These are phyloP conservation scores for Andrena bicolor DNA, from an alignment of 2,888 invertebrate genomes.

Conservation along the genomic window DNA sequence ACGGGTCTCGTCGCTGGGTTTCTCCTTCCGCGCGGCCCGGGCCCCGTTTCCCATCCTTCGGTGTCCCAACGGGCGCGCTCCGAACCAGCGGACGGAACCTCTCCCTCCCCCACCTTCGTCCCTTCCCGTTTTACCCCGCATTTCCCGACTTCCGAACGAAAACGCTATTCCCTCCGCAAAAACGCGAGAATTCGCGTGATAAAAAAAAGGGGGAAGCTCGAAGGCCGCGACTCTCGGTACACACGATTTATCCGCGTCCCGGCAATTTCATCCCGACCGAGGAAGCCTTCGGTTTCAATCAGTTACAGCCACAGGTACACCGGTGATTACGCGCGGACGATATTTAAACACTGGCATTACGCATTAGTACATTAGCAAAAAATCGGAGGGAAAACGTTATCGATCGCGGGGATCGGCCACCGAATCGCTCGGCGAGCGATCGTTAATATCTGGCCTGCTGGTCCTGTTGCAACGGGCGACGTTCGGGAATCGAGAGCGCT, in stretches of 20 bases:
- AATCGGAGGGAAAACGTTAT: slow-evolving; percentile 41
- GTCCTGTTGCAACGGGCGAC: slow-evolving; percentile 17
- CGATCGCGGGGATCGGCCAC: slow-evolving; percentile 46
- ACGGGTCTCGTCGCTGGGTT: slow-evolving; percentile 1
- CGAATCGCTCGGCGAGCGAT: slow-evolving; percentile 47
- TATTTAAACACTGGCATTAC: slow-evolving; percentile 59
- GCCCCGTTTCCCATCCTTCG: not conserved
- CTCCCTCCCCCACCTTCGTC: no score
- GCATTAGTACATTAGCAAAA: slow-evolving; percentile 53
- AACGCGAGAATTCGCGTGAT: not conserved
- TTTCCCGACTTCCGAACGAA: no score
- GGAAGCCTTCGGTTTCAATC: slow-evolving; percentile 37
- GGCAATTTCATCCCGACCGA: slow-evolving; percentile 9
- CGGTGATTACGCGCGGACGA: slow-evolving; percentile 39
- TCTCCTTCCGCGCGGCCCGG: not conserved
- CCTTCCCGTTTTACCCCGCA: no score
- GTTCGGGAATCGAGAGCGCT: slow-evolving; percentile 8
- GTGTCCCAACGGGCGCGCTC: no score
- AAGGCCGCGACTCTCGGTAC: not conserved
- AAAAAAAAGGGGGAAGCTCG: not conserved
- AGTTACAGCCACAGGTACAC: slow-evolving; percentile 50
- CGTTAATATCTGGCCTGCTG: slow-evolving; percentile 38
- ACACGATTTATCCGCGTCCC: not conserved
- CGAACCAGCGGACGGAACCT: no score
- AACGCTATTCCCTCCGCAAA: not conserved